Evolutionary conservation across 2,888 invertebrate genomes (phyloP), one percentile per base, ranked within the genome.

Genomic region (Tolmerus cingulatus): DNA sequence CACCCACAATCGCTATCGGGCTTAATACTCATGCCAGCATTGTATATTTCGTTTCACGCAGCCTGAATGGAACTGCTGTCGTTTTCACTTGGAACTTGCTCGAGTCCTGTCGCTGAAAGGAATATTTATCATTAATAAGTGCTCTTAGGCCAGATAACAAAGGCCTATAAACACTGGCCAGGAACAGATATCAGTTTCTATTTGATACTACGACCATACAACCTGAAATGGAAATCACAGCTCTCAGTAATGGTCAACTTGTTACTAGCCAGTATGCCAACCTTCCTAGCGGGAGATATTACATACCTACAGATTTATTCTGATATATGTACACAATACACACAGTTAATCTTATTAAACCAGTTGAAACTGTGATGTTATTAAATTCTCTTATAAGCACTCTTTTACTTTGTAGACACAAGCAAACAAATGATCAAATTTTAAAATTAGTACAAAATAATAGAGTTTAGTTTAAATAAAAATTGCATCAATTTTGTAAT

Each of bases 111-210:
- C 55, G 34, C 30, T 55, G 81, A 81, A 76, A 81, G 81, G 51
- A 51, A 81, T 81, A 81, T 81, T 81, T 81, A 81, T 81, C 51
- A 81, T 51, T 55, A 81, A 30, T 46, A 51, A 81, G 30, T 51
- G 51, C 81, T 27, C 81, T 34, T 34, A 30, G 81, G 34, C 51
- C 81, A 81, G 78, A 78, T 78, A 78, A 78, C 78, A 78, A 78
- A 78, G 43, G 43, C 78, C 19, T 78, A 46, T 23, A 78, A 43
- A 78, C 78, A 78, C 23, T 78, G 78, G 3, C 78, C 43, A 78
- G 78, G 23, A 37, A 43, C 43, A 78, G 78, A 78, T 78, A 78
- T 43, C 27, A 34, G 43, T 43, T 78, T 78, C 23, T 46, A 78
- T 40, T 66, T 66, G 66, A 57, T 66, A 23, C 66, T 12, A 19